Conservation (phyloP, 1,140 invertebrate genomes). For the Argopecten irradians region DNA sequence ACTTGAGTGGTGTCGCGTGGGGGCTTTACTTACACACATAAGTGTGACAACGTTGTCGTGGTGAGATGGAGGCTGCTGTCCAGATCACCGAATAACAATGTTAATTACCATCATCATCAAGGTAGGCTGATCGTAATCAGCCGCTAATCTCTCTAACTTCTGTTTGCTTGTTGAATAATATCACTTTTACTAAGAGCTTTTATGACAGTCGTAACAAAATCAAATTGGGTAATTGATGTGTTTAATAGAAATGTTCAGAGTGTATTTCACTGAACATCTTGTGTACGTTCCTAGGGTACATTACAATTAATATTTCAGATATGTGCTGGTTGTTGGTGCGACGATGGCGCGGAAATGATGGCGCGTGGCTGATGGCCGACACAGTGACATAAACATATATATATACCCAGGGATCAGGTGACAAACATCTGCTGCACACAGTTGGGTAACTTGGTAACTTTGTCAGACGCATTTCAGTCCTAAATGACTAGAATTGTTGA, state of each 20-base stretch:
- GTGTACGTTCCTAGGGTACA: neutral
- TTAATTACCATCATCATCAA: neutral
- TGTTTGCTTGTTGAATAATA: neutral
- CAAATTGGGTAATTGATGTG: neutral
- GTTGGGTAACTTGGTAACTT: neutral
- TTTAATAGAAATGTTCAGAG: neutral
- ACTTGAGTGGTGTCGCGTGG: neutral
- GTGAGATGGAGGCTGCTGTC: neutral
- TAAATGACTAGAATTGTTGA: no score
- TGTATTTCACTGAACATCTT: neutral
- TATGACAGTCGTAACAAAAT: neutral
- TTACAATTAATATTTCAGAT: conserved; percentile 3
- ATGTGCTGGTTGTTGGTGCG: neutral
- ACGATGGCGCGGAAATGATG: neutral
- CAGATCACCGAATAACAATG: neutral
- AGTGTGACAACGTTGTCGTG: neutral
- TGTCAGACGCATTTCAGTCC: no score
- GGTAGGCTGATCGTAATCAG: neutral
- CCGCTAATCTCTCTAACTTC: neutral
- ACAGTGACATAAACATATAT: neutral
- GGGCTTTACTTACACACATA: neutral
- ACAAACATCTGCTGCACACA: neutral
- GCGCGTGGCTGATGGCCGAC: no score
- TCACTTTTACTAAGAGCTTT: neutral
- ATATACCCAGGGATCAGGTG: neutral